Conservation (phyloP, 2,113 vertebrate species). For the Petroica traversi region DNA sequence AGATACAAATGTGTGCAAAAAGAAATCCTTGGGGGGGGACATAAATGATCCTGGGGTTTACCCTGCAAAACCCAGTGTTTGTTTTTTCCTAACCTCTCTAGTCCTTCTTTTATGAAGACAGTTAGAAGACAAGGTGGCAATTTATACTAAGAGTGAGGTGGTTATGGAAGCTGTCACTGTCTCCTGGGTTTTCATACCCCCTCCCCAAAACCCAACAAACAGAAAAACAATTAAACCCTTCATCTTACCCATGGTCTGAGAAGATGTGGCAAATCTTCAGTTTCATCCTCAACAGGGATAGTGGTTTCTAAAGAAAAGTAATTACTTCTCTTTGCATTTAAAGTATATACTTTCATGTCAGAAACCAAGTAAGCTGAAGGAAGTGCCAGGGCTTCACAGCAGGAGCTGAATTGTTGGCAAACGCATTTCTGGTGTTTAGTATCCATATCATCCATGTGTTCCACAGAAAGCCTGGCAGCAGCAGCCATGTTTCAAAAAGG, state of each 20-base stretch:
- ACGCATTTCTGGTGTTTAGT: neutral
- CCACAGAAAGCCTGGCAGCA: neutral
- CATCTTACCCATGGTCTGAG: fast-evolving
- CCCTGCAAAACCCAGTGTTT: neutral
- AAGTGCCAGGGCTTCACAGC: neutral
- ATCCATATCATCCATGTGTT: neutral
- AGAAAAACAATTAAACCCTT: neutral
- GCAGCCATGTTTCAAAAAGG: neutral
- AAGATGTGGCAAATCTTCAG: neutral
- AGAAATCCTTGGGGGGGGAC: fast-evolving
- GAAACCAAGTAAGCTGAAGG: neutral
- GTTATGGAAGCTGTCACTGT: neutral
- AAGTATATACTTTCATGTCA: neutral
- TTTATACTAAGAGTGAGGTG: neutral
- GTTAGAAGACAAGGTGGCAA: neutral
- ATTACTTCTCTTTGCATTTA: neutral
- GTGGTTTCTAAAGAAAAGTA: neutral
- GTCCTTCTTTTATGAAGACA: neutral
- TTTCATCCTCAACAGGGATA: neutral
- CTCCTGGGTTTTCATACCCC: neutral
- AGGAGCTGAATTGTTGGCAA: neutral
- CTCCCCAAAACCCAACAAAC: neutral
- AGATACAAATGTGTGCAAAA: neutral
- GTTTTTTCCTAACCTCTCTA: neutral
- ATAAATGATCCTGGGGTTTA: neutral